Evolutionary conservation across 2,113 vertebrate genomes (phyloP).

Genomic region (Melanotaenia duboulayi): DNA sequence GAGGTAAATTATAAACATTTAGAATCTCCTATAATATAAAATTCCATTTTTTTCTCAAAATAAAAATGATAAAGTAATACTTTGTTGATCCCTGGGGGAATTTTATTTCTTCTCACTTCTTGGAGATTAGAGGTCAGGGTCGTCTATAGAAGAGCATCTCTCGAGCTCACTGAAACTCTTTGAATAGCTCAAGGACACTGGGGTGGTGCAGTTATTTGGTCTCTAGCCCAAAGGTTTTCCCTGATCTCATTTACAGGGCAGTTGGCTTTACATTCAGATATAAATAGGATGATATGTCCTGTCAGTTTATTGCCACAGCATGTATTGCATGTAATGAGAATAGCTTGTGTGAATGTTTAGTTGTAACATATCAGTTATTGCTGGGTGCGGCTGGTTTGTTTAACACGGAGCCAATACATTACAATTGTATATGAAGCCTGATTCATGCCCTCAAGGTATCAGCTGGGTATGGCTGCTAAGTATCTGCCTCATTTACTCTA

Average conservation of each 20-base stretch:
- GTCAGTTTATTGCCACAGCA: not conserved
- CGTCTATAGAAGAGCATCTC: constrained; percentile 19
- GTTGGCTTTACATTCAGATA: not conserved
- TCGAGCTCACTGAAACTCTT: constrained; percentile 20
- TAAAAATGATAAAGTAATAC: constrained; percentile 36
- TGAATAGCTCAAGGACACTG: constrained; percentile 44
- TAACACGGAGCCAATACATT: too few relatives aligned
- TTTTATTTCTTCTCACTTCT: constrained; percentile 23
- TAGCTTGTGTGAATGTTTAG: too few relatives aligned
- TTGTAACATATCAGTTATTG: too few relatives aligned
- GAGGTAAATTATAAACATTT: constrained; percentile 35
- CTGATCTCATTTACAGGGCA: not conserved
- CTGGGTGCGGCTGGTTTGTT: too few relatives aligned
- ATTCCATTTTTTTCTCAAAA: constrained; percentile 12
- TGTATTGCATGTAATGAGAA: not conserved
- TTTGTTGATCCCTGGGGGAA: constrained; percentile 61
- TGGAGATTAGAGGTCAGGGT: constrained; percentile 43
- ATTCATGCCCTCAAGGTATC: too few relatives aligned
- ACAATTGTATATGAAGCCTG: too few relatives aligned
- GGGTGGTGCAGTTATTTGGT: constrained; percentile 6
- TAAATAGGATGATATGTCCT: not conserved
- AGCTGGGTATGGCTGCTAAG: too few relatives aligned
- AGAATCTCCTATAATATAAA: constrained; percentile 24
- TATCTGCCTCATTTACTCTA: too few relatives aligned
- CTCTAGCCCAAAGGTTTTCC: constrained; percentile 27